phyloP scores from a whole-genome alignment of 92 coral and sea anemone genomes.

The Muricea muricata region DNA sequence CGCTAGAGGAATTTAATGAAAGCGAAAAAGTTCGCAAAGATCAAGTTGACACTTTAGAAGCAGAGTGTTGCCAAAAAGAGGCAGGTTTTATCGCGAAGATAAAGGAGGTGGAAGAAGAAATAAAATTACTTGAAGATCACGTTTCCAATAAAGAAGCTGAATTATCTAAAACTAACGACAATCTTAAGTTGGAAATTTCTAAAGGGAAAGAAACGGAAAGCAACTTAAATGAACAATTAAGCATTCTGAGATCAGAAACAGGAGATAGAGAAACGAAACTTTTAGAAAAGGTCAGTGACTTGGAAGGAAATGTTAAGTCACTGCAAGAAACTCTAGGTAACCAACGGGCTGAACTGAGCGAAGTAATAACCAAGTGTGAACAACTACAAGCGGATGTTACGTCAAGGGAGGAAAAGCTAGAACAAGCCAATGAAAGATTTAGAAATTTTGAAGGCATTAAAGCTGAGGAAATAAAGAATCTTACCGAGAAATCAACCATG shows the following conservation, averaged over 20 bases:
- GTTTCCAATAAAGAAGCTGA: not conserved
- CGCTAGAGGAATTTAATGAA: not conserved
- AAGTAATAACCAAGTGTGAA: not conserved
- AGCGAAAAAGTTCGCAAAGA: not conserved
- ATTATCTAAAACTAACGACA: not conserved
- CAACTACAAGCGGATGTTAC: not conserved
- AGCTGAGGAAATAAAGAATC: not conserved
- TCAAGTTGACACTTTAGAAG: not conserved
- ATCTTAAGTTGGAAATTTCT: not conserved
- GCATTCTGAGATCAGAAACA: not conserved
- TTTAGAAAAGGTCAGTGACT: not conserved
- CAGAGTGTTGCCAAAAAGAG: not conserved
- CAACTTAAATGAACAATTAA: not conserved
- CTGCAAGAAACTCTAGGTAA: not conserved
- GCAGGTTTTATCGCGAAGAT: not conserved
- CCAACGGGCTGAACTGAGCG: not conserved
- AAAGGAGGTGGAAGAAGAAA: slow-evolving; percentile 8
- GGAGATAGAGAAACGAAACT: not conserved
- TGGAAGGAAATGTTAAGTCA: not conserved
- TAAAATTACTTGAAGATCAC: not conserved
- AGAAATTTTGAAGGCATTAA: not conserved
- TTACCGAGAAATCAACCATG: not conserved
- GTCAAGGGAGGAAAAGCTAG: slow-evolving; percentile 10
- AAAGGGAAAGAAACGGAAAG: not conserved
- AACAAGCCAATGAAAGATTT: slow-evolving; percentile 3